Evolutionary conservation across 2,888 invertebrate genomes (phyloP).

Genomic region (Leptarthrus brevirostris): DNA sequence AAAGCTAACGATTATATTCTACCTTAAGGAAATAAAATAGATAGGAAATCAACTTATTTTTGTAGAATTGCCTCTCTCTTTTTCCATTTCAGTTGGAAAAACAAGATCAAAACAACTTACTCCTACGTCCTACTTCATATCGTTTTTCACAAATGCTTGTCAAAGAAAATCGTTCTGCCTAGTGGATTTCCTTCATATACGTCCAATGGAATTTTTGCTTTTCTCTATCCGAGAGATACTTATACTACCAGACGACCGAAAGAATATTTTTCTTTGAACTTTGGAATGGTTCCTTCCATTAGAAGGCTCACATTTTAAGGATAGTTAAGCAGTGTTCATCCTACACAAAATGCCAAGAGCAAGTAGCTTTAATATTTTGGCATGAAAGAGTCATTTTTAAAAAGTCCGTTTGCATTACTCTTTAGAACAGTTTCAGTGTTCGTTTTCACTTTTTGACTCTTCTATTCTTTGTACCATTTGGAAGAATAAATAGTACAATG

Average conservation of each 20-base stretch:
- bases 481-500: too few species aligned
- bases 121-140: slow-evolving; percentile 1
- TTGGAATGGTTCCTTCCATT: slow-evolving; percentile 31
- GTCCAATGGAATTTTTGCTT: slow-evolving; percentile 12
- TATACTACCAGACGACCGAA: not conserved
- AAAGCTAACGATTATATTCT: too few species aligned
- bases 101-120: not conserved
- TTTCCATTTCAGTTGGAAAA: not conserved
- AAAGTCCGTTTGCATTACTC: too few species aligned
- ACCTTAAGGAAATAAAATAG: too few species aligned
- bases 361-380: slow-evolving; percentile 10
- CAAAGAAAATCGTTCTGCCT: not conserved
- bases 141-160: not conserved
- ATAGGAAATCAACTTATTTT: too few species aligned
- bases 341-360: not conserved
- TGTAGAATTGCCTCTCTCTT: too few species aligned
- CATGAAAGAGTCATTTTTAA: not conserved
- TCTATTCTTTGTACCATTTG: too few species aligned
- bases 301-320: slow-evolving; percentile 20
- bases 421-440: too few species aligned
- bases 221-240: not conserved
- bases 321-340: slow-evolving; percentile 24
- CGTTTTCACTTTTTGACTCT: too few species aligned
- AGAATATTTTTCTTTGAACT: slow-evolving; percentile 26
- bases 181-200: slow-evolving; percentile 15